phyloP scores from a whole-genome alignment of 23 tunicate species.

The Botrylloides violaceus region DNA sequence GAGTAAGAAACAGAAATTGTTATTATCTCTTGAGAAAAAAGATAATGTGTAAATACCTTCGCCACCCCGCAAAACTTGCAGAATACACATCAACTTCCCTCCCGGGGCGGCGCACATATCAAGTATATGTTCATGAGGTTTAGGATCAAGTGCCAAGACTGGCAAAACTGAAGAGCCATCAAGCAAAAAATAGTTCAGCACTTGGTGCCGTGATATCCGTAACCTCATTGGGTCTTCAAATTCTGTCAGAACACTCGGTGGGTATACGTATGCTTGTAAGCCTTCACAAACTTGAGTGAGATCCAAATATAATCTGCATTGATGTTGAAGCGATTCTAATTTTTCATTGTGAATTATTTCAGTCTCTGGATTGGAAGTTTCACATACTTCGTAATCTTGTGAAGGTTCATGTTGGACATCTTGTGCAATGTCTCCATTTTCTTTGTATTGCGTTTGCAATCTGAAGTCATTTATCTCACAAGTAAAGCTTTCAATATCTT shows the following conservation, averaged over 20 bases:
- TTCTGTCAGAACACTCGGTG: constrained; percentile 49
- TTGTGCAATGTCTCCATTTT: neutral
- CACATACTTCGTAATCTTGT: neutral
- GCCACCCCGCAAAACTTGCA: constrained; percentile 25
- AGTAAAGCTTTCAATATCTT: neutral
- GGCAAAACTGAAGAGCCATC: constrained; percentile 79
- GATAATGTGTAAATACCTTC: neutral
- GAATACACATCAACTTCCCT: constrained; percentile 51
- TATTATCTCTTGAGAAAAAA: neutral
- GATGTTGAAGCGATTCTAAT: constrained; percentile 3
- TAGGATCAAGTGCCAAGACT: constrained; percentile 44
- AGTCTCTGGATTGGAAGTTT: neutral
- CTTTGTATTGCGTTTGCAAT: neutral
- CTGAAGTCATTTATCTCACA: neutral
- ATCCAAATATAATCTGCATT: constrained; percentile 1
- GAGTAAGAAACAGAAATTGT: neutral
- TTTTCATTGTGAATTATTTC: neutral
- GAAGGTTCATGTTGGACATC: neutral
- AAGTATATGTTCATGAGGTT: constrained; percentile 45
- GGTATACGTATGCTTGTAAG: constrained; percentile 53
- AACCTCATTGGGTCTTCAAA: constrained; percentile 5
- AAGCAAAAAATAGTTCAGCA: constrained; percentile 41
- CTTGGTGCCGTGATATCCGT: neutral
- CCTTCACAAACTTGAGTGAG: constrained; percentile 30
- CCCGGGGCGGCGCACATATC: constrained; percentile 87